A percentile compares a stretch with the other conserved stretches of the same genome.
Conservation (phyloP, 2,797 vertebrate genomes). For the Tangara arthus region DNA sequence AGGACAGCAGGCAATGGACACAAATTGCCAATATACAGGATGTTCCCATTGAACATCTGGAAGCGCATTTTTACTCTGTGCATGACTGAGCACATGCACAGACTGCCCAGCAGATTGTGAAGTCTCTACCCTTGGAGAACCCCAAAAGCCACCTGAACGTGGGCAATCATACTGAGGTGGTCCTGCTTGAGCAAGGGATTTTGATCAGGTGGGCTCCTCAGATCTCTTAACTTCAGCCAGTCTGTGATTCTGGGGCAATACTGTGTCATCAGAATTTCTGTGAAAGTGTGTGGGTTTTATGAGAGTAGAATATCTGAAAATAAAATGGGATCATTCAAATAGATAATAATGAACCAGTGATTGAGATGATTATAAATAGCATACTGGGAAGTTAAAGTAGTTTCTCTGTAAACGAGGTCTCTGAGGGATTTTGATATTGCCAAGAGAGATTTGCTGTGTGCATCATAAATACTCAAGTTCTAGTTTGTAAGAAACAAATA, state of each 20-base stretch:
- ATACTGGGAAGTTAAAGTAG: neutral
- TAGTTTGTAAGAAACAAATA: neutral
- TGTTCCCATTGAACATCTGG: neutral
- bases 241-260: neutral
- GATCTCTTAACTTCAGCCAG: neutral
- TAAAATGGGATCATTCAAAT: neutral
- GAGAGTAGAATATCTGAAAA: neutral
- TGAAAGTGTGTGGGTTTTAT: neutral
- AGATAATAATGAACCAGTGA: neutral
- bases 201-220: neutral
- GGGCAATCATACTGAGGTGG: accelerated
- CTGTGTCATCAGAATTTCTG: neutral
- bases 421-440: neutral
- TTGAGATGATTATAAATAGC: neutral
- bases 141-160: neutral
- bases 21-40: neutral
- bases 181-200: neutral
- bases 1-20: neutral
- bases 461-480: neutral
- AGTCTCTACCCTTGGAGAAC: neutral
- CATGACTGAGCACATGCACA: accelerated
- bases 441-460: neutral
- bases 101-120: neutral
- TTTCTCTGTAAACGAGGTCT: neutral
- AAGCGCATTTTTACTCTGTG: neutral